Evolutionary conservation across 2,888 invertebrate genomes (phyloP).

Genomic region (Nephrotoma guestfalica): DNA sequence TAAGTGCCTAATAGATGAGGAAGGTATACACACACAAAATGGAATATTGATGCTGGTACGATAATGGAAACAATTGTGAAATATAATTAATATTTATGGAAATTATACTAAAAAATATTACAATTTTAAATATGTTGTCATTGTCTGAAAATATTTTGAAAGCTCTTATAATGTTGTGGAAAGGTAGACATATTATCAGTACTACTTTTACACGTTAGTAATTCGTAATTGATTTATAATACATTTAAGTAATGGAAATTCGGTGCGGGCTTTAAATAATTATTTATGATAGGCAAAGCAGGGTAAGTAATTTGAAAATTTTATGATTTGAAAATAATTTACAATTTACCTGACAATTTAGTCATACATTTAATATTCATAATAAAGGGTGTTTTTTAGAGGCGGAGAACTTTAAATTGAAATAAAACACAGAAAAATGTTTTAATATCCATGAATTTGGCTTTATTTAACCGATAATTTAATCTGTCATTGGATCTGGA

Average conservation of each 20-base stretch:
- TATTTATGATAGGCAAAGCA: too few relatives aligned
- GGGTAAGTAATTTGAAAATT: too few relatives aligned
- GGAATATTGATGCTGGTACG: not conserved
- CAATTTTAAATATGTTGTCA: not conserved
- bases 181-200: not conserved
- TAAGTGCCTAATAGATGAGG: not conserved
- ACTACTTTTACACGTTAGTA: not conserved
- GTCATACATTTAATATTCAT: too few relatives aligned
- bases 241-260: not conserved
- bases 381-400: too few relatives aligned
- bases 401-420: too few relatives aligned
- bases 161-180: not conserved
- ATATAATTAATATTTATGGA: not conserved
- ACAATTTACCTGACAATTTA: too few relatives aligned
- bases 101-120: not conserved
- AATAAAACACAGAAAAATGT: too few relatives aligned
- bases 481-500: too few relatives aligned
- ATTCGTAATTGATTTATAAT: not conserved
- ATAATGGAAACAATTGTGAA: not conserved
- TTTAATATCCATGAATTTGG: too few relatives aligned
- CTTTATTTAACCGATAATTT: too few relatives aligned
- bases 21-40: not conserved
- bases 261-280: not conserved
- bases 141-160: not conserved
- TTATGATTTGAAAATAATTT: too few relatives aligned